Conservation (phyloP, 1,140 invertebrate species). For the Drosophila hydei region DNA sequence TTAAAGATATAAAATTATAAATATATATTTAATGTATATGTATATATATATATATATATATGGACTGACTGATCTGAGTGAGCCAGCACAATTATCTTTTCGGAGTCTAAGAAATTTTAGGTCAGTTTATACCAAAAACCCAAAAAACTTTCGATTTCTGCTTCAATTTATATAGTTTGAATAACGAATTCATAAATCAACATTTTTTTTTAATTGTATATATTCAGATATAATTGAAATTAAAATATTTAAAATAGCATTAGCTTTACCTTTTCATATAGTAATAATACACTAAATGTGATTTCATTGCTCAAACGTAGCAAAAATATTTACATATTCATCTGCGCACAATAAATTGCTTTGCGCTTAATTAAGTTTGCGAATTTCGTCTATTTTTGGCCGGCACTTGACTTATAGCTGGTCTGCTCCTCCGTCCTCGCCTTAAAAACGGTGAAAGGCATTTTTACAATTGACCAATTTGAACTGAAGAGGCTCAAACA, state of each 20-base stretch:
- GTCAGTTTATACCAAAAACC: too few species aligned
- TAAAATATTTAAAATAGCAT: background rate
- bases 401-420: background rate
- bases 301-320: background rate
- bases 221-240: too few species aligned
- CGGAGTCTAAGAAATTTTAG: too few species aligned
- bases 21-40: too few species aligned
- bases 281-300: background rate
- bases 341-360: background rate
- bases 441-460: conserved; percentile 32
- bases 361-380: conserved; percentile 15
- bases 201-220: too few species aligned
- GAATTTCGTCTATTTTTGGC: conserved; percentile 15
- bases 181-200: too few species aligned
- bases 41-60: too few species aligned
- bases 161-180: too few species aligned
- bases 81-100: too few species aligned
- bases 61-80: too few species aligned
- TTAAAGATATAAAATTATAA: background rate
- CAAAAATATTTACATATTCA: conserved; percentile 6
- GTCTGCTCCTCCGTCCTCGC: background rate
- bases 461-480: conserved; percentile 47
- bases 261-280: background rate
- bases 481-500: conserved; percentile 51
- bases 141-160: too few species aligned